Evolutionary conservation across 35 echinoderm and acorn worm species (phyloP), one percentile per base, ranked within the genome.

Genomic region (Heliocidaris erythrogramma): DNA sequence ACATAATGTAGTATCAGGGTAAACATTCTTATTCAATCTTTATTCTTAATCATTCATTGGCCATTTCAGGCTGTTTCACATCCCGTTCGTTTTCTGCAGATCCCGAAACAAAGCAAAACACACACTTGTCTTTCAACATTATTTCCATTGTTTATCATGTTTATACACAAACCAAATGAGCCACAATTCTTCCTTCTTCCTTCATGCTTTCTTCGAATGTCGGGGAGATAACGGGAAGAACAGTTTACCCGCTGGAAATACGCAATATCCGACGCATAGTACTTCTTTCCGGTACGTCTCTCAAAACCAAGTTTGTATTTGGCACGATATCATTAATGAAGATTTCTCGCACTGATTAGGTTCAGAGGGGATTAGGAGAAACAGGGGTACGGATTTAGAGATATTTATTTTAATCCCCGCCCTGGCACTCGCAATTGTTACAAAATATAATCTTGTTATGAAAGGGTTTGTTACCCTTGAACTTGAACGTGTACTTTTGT

Each of bases 141-240:
- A 18, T 69, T 17, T 12, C 86, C 86, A 16, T 42, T 88, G 30
- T 88, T 88, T 32, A 88, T 18, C 14, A 16, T 88, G 30, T 88
- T 88, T 32, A 88, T 18, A 88, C 47, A 42, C 86, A 88, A 88
- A 42, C 86, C 86, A 88, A 88, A 24, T 21, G 5, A 42, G 30
- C 30, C 21, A 42, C 31, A 13, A 24, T 32, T 48, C 30, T 9
- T 9, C 30, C 31, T 42, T 48, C 9, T 35, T 32, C 86, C 47
- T 16, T 88, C 0, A 27, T 10, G 1, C 12, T 16, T 88, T 88
- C 86, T 32, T 88, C 47, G 86, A 88, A 88, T 88, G 86, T 32
- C 86, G 86, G 86, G 47, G 27, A 88, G 86, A 88, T 88, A 88
- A 88, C 86, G 86, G 86, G 30, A 32, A 31, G 86, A 88, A 21